Evolutionary conservation across 1,140 invertebrate genomes (phyloP), one percentile per base, ranked within the genome.

Genomic region (Dinoponera quadriceps): DNA sequence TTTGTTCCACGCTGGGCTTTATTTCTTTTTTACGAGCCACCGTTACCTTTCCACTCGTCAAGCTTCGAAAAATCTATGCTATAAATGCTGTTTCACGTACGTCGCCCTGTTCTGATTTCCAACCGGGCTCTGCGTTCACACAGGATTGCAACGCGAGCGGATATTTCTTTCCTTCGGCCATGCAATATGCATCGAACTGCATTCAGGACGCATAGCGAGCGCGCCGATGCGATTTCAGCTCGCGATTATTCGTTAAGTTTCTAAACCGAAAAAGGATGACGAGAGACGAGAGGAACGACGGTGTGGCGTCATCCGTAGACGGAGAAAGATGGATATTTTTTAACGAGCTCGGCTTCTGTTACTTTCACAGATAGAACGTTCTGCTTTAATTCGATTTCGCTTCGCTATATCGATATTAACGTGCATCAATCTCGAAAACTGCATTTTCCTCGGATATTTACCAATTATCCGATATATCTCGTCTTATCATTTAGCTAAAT

Each of bases 241-340:
- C 38, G 38, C 74, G 85, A 88, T 88, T 85, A 66, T 72, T 82
- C 59, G 65, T 73, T 73, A 75, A 57, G 48, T 71, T 80, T 87
- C 71, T 69, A 74, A 77, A 22, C 62, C 18, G 65, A 86, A 69
- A 59, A 73, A 86, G 74, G 38, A 82, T 51, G 48, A 82, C 59
- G 57, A 25, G 33, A 57, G 66, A 84, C 69, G 51, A 72, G 65
- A 72, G 68, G 55, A 73, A 44, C 68, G 44, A 54, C 48, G n/a
- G 22, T 48, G 27, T 66, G 48, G 49, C 75, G 66, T 55, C 44
- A 72, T 68, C 27, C 51, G 14, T n/a, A 27, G 62, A 44, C 18
- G 16, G 29, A 38, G 75, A 69, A 5, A 55, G 18, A 78, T 16
- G 14, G 25, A 55, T 13, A 22, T 20, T 1, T 18, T 22, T 38